phyloP scores from a whole-genome alignment of 2,797 vertebrate genomes.

The Enteromius argenteus region DNA sequence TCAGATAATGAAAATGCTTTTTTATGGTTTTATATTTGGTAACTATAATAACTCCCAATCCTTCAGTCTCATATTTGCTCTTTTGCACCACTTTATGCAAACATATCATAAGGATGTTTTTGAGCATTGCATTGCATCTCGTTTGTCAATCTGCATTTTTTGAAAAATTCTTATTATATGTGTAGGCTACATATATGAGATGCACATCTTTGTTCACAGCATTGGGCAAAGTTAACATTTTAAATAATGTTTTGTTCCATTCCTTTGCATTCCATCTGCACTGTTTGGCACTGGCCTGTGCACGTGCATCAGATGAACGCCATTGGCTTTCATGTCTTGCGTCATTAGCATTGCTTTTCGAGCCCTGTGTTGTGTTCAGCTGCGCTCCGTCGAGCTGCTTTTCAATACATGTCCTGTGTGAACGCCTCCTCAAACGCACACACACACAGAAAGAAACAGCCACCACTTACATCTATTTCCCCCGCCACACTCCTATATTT shows the following conservation, averaged over 20 bases:
- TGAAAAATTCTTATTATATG: too few species aligned
- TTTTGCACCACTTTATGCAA: neutral
- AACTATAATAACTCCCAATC: neutral
- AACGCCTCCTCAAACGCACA: conserved; percentile 26
- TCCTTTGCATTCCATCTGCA: neutral
- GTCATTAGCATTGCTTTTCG: neutral
- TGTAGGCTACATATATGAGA: neutral
- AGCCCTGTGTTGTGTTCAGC: neutral
- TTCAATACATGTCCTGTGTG: neutral
- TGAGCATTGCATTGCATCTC: neutral
- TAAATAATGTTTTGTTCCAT: neutral
- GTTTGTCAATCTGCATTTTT: too few species aligned
- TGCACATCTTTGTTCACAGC: neutral
- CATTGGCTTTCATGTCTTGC: neutral
- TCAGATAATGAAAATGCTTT: neutral
- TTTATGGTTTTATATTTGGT: neutral
- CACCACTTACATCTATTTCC: conserved; percentile 85
- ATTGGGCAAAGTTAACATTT: neutral
- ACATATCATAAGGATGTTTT: neutral
- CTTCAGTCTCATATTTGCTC: neutral
- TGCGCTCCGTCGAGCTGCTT: neutral
- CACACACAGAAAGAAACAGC: neutral
- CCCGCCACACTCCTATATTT: conserved; percentile 86
- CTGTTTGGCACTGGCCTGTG: neutral
- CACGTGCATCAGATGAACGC: neutral